phyloP scores from a whole-genome alignment of 2,113 vertebrate species.

The Heterocephalus glaber region DNA sequence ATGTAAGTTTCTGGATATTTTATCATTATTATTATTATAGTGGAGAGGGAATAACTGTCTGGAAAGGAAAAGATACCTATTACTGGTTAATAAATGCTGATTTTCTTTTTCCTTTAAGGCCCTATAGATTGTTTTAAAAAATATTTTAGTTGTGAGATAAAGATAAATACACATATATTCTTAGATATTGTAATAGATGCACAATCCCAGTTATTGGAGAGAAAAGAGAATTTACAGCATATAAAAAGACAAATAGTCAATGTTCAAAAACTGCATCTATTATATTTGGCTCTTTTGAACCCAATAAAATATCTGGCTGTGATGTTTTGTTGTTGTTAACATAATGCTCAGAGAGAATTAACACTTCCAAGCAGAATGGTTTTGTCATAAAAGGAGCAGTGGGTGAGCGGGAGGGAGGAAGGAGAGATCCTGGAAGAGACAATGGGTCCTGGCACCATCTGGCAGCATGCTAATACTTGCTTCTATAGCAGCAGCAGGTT shows the following conservation, averaged over 20 bases:
- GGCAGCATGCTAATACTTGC: constrained; percentile 57
- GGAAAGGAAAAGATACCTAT: neutral
- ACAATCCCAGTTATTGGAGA: neutral
- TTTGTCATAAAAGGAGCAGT: neutral
- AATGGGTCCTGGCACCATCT: constrained; percentile 41
- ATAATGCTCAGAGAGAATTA: constrained; percentile 41
- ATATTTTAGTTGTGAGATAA: neutral
- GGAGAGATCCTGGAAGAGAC: neutral
- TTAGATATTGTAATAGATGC: neutral
- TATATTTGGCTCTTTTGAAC: neutral
- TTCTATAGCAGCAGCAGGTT: constrained; percentile 72
- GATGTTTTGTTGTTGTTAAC: constrained; percentile 39
- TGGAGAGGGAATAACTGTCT: neutral
- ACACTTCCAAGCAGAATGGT: neutral
- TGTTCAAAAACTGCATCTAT: neutral
- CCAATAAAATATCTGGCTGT: constrained; percentile 3
- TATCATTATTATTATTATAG: neutral
- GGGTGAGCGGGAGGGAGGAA: neutral
- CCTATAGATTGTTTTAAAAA: neutral
- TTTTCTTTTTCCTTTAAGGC: neutral
- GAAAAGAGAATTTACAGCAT: neutral
- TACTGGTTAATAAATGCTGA: neutral
- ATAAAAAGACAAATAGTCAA: neutral
- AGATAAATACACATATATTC: neutral
- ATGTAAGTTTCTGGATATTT: neutral